Evolutionary conservation across 2,113 vertebrate species (phyloP).

Genomic region (Tenrec ecaudatus): DNA sequence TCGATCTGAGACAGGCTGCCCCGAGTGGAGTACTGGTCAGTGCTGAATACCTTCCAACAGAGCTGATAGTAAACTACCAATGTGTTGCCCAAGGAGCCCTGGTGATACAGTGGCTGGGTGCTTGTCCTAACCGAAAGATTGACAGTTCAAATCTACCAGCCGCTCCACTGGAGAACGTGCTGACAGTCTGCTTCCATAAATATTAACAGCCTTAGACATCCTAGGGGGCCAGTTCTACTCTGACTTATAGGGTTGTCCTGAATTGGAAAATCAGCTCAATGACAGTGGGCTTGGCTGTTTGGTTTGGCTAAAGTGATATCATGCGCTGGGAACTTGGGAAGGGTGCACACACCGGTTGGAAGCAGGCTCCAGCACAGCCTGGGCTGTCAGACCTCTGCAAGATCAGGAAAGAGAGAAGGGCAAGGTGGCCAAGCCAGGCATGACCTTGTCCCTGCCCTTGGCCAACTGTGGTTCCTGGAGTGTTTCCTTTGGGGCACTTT

Average conservation of each 20-base stretch:
- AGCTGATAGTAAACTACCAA: constrained; percentile 19
- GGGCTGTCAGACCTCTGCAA: constrained; percentile 21
- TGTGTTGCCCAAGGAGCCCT: not conserved
- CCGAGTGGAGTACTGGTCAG: not conserved
- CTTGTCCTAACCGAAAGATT: not conserved
- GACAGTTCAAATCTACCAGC: not conserved
- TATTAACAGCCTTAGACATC: not conserved
- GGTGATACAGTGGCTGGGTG: not conserved
- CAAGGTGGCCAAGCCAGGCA: constrained; percentile 49
- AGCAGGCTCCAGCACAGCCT: not conserved
- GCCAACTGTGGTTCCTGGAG: constrained; percentile 56
- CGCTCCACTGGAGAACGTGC: no score
- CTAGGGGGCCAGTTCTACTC: not conserved
- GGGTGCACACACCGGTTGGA: not conserved
- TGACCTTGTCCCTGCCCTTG: constrained; percentile 33
- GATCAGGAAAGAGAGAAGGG: constrained; percentile 62
- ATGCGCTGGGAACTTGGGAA: not conserved
- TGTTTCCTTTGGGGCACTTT: constrained; percentile 71
- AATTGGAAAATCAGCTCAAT: not conserved
- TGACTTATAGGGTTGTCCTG: not conserved
- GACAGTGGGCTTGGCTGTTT: not conserved
- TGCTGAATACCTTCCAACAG: not conserved
- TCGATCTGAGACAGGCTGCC: not conserved
- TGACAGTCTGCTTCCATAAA: not conserved
- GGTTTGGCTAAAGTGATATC: not conserved